Evolutionary conservation across 2,888 invertebrate species (phyloP), one percentile per base, ranked within the genome.

Genomic region (Tethea ocularis): DNA sequence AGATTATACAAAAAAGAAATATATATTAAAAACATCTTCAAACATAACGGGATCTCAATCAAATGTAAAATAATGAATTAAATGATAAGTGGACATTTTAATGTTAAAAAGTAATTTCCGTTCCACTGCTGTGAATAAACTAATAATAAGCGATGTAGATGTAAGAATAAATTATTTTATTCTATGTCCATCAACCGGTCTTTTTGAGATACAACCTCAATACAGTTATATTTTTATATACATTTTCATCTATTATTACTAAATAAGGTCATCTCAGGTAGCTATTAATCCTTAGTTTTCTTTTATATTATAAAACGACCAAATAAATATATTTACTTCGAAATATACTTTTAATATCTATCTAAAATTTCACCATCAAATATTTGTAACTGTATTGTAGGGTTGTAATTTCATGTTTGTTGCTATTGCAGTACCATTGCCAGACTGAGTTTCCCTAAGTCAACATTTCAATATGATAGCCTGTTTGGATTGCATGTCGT

Each of bases 51-150:
- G 87, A 90, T 89, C 88, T 89, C 89, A 87, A 84, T 78, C 77
- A 83, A 82, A 80, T 46, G 46, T 78, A 77, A 73, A 70, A 68
- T 63, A 73, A 71, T 77, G 75, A 77, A 80, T 73, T 78, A 82
- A 71, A 73, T 74, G 76, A 67, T 78, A 78, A 82, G 79, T 81
- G 81, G 78, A 81, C 82, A 84, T 79, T 84, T 75, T 80, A 77
- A 68, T 74, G 71, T 77, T 77, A 75, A 77, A 71, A 1, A 77
- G 80, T 82, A 74, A 78, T 90, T 87, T 90, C 88, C 87, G 88
- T 89, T 88, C 86, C 84, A 83, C 87, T 87, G 89, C 89, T 91
- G 89, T 91, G 90, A 88, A 86, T 91, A 89, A 71, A 86, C 77
- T 86, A 84, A 80, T 79, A n/a, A n/a, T 84, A 86, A 76, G 74